Conservation (phyloP, 2,113 vertebrate species). For the Catharus minimus region DNA sequence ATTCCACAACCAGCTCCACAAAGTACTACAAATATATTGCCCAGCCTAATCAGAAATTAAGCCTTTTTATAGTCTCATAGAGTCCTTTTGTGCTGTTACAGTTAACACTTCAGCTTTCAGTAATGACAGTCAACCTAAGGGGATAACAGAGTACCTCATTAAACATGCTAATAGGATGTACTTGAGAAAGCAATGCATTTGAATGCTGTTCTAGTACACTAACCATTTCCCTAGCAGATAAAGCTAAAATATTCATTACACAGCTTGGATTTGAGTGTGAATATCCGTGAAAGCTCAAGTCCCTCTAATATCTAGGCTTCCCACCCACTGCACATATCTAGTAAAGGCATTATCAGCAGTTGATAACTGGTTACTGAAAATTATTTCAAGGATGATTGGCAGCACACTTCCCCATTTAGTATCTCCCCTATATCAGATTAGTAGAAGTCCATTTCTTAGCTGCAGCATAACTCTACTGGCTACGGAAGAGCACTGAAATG, state of each 20-base stretch:
- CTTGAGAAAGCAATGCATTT: not conserved
- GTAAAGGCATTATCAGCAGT: not conserved
- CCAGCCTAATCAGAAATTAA: not conserved
- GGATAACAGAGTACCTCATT: conserved; percentile 1
- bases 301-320: not conserved
- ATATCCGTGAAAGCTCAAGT: not conserved
- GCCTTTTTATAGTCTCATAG: not conserved
- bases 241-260: not conserved
- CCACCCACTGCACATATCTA: not conserved
- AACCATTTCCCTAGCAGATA: not conserved
- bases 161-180: conserved; percentile 10
- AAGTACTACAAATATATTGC: not conserved
- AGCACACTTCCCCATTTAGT: not conserved
- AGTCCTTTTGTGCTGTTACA: not conserved
- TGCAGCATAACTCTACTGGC: not conserved
- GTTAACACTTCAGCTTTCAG: conserved; percentile 11
- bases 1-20: not conserved
- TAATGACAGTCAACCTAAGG: not conserved
- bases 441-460: not conserved
- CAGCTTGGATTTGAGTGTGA: not conserved
- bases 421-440: not conserved
- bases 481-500: not conserved
- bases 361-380: not conserved
- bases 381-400: not conserved
- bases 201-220: not conserved